Evolutionary conservation across 2,797 vertebrate genomes (phyloP).

Genomic region (Peromyscus attwateri): DNA sequence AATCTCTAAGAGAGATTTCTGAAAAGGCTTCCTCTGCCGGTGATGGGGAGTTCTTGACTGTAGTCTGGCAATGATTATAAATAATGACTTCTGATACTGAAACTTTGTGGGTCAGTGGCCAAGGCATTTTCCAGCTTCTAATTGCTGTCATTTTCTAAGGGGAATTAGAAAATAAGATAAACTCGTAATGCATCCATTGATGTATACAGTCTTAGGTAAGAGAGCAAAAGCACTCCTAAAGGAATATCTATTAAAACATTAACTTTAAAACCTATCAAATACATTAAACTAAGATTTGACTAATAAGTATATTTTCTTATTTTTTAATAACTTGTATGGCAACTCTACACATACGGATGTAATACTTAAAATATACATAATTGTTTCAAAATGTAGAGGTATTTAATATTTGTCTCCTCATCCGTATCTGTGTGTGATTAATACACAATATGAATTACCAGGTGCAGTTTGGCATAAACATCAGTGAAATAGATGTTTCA

Average conservation of each 20-base stretch:
- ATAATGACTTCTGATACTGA: conserved; percentile 65
- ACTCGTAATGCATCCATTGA: neutral
- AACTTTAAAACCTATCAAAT: conserved; percentile 42
- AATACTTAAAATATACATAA: neutral
- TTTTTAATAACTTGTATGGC: neutral
- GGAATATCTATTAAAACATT: neutral
- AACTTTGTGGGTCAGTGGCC: conserved; percentile 47
- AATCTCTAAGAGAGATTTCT: neutral
- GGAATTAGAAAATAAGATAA: conserved; percentile 48
- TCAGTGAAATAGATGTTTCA: neutral
- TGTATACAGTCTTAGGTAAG: neutral
- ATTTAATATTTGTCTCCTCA: neutral
- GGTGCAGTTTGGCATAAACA: neutral
- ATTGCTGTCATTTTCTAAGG: conserved; percentile 48
- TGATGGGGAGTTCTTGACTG: neutral
- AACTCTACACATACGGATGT: neutral
- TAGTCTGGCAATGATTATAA: conserved; percentile 47
- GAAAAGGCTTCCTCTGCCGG: neutral
- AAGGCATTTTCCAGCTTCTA: conserved; percentile 39
- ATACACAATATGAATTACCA: neutral
- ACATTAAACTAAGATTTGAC: neutral
- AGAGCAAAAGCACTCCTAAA: conserved; percentile 7
- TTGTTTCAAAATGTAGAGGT: neutral
- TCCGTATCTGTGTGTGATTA: neutral
- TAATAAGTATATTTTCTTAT: conserved; percentile 10